phyloP scores from a whole-genome alignment of 2,888 invertebrate species.

The Colostygia pectinataria region DNA sequence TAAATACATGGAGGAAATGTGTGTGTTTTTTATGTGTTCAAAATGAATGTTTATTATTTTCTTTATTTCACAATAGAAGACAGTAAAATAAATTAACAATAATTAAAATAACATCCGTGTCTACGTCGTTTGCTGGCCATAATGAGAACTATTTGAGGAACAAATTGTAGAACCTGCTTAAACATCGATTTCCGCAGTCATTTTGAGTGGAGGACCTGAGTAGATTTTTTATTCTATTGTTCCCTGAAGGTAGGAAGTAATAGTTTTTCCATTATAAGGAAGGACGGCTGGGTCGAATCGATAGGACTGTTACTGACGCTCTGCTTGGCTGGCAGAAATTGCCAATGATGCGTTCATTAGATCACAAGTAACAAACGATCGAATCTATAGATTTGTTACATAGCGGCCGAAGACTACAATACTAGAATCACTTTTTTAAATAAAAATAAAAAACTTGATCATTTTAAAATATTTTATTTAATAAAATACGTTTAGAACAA shows the following conservation, averaged over 20 bases:
- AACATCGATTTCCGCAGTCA: slow-evolving; percentile 53
- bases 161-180: slow-evolving; percentile 53
- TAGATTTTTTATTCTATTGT: slow-evolving; percentile 46
- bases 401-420: no score
- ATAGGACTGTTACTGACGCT: slow-evolving; percentile 6
- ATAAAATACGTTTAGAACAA: no score
- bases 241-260: slow-evolving; percentile 46
- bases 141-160: slow-evolving; percentile 48
- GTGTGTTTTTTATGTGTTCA: no score
- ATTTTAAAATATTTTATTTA: no score
- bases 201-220: slow-evolving; percentile 28
- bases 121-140: slow-evolving; percentile 25
- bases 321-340: slow-evolving; percentile 8
- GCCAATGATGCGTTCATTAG: slow-evolving; percentile 8
- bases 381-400: no score
- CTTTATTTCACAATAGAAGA: no score
- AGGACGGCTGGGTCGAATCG: slow-evolving; percentile 46
- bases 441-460: no score
- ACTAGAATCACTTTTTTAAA: no score
- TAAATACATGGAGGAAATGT: no score
- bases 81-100: no score
- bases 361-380: no score
- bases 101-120: slow-evolving; percentile 2
- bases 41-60: no score
- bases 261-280: slow-evolving; percentile 62